These are phyloP conservation scores for Enteromius fasciolatus DNA, from an alignment of 2,797 vertebrate species.

Conservation along the genomic window DNA sequence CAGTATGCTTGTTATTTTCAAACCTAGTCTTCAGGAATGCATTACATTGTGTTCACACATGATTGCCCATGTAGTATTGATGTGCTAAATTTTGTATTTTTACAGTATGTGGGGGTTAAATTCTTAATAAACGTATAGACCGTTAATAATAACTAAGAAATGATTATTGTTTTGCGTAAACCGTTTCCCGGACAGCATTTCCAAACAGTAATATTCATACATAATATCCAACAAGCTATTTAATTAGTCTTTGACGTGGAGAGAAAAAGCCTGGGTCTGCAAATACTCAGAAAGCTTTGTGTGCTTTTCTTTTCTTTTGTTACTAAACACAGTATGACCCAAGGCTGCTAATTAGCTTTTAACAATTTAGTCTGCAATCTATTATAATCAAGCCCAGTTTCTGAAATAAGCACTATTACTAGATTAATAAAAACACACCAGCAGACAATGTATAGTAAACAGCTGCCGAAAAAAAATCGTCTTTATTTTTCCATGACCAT, in stretches of 20 bases:
- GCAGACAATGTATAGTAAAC: slow-evolving; percentile 69
- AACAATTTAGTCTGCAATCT: slow-evolving; percentile 1
- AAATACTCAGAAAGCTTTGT: background rate
- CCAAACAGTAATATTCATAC: background rate
- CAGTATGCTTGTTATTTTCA: background rate
- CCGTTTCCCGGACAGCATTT: background rate
- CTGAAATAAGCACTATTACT: background rate
- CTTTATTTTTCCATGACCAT: slow-evolving; percentile 75
- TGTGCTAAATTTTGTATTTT: background rate
- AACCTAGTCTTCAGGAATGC: background rate
- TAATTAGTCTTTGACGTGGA: background rate
- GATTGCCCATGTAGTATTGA: background rate
- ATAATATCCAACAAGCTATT: background rate
- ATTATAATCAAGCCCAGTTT: slow-evolving; percentile 38
- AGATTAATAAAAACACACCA: slow-evolving; percentile 42
- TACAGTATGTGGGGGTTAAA: background rate
- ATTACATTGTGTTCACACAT: background rate
- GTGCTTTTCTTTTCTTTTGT: background rate
- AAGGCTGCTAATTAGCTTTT: slow-evolving; percentile 17
- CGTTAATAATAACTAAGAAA: background rate
- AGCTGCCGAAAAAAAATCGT: slow-evolving; percentile 75
- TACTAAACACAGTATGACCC: slow-evolving; percentile 9
- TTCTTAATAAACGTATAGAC: background rate
- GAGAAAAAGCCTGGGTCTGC: background rate
- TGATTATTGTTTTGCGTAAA: background rate